Evolutionary conservation across 2,797 vertebrate species (phyloP), one percentile per base, ranked within the genome.

Genomic region (Coranthus polyacanthus): DNA sequence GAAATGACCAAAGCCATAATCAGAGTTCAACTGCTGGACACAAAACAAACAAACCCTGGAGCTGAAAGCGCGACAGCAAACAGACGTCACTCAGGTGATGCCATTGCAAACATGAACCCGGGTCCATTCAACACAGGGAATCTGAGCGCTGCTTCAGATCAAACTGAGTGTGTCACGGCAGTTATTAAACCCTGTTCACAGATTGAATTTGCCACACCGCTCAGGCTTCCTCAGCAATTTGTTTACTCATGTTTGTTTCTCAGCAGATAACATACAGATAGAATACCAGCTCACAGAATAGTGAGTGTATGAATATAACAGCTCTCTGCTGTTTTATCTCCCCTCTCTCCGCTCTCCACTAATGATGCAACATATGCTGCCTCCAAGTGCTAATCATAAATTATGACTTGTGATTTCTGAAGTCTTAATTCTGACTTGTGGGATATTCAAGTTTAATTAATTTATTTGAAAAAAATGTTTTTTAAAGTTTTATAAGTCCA

Each of bases 141-240:
- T 20, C 8, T 5, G 0, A 21, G 51, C 26, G 34, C 21, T 24
- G 16, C 51, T 32, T 34, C 41, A 47, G 6, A 39, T 63, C 29
- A 54, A 50, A 42, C 26, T 42, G 12, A 42, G 8, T 3, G 21
- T 20, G 36, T 3, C 37, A 69, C 45, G 47, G 17, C 8, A 44
- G 43, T 65, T 64, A 47, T 56, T 53, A 38, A 56, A 68, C 6
- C 15, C 9, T 20, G 10, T 43, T 37, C 36, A 47, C 24, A 73
- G 57, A 64, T 68, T 53, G 24, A 66, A 43, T 67, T 53, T 38
- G 12, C 29, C 15, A 18, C 9, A 15, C n/a, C 49, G 42, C 42
- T 37, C 34, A 42, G 17, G 34, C 44, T 41, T 50, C 50, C 34
- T 63, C 64, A 50, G 56, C 36, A 49, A 11, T 61, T 34, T 68